Percentiles rank a stretch among this genome's conserved stretches.
Evolutionary conservation across 2,797 vertebrate species (phyloP).

Genomic region (Coendou prehensilis): DNA sequence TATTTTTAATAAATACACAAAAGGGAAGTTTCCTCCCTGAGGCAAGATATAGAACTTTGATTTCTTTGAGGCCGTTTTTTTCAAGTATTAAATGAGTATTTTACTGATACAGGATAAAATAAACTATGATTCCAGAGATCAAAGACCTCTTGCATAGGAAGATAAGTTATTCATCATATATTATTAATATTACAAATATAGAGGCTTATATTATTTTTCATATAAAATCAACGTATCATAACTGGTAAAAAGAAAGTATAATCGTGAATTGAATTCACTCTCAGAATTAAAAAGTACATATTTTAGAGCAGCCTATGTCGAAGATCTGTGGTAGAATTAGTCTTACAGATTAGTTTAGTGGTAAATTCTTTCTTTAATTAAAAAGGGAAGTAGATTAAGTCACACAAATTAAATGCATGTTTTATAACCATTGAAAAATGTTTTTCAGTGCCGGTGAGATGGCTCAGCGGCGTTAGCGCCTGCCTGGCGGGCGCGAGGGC

Average conservation of each 20-base stretch:
- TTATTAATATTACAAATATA: conserved; percentile 5
- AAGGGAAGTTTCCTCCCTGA: not conserved
- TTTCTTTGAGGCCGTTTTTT: conserved; percentile 37
- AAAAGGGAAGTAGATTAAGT: conserved; percentile 20
- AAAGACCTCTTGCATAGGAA: conserved; percentile 36
- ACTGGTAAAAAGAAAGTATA: not conserved
- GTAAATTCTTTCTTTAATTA: conserved; percentile 34
- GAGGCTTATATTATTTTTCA: not conserved
- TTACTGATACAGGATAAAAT: not conserved
- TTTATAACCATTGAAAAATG: conserved; percentile 32
- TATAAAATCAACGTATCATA: conserved; percentile 40
- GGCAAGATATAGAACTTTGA: conserved; percentile 17
- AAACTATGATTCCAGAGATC: conserved; percentile 41
- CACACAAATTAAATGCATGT: not conserved
- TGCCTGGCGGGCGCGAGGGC: too few relatives aligned
- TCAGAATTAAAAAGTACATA: conserved; percentile 8
- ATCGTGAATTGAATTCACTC: not conserved
- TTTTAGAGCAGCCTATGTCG: conserved; percentile 19
- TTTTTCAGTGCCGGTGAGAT: not conserved
- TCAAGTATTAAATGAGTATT: conserved; percentile 1
- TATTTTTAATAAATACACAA: conserved; percentile 32
- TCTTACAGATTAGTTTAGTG: conserved; percentile 13
- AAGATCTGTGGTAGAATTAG: conserved; percentile 52
- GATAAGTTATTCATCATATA: not conserved
- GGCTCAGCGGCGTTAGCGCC: too few relatives aligned